Base-by-base conservation (phyloP, 2,797 vertebrate genomes). In the Nannoperca obscura region DNA sequence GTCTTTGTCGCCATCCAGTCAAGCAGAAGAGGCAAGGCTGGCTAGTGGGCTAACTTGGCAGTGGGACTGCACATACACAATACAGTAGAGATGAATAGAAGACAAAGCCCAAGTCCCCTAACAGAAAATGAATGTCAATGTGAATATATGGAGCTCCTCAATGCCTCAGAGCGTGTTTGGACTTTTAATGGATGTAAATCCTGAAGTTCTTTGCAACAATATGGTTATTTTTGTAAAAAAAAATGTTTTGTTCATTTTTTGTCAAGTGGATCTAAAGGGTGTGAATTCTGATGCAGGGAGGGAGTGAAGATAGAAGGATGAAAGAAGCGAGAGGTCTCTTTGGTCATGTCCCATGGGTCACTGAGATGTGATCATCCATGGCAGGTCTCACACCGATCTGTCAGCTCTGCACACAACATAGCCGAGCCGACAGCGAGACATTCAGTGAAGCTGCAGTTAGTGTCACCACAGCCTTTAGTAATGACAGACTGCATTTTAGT, bases 1-100 rank as follows among this genome's bases (percentile, higher is more conserved):
- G 13, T 85, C 91, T 92, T 94, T 94, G 93, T 94, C 46, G 36
- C n/a, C 69, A 12, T n/a, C 82, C 88, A 74, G 86, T 91, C 86
- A 82, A 91, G 92, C 92, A 91, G 89, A 93, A 92, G 86, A 88
- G 78, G 84, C 76, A 7, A 86, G 61, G 70, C 88, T 82, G 88
- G 77, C 87, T 65, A 9, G 32, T 38, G 59, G 71, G 75, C 81
- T 44, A 57, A 78, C 73, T 90, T 92, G 91, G 89, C 92, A 87
- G 70, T 30, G 54, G 38, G 22, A 63, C 76, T 17, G 60, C 36
- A 34, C 65, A 38, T 49, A 20, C 55, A 93, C 91, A 92, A 92
- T 91, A 90, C 88, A 92, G 85, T 87, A 78, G 50, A 32, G 80
- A 82, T 91, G 87, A 92, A 91, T 86, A 34, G 85, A 77, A 86